Evolutionary conservation across 2,113 vertebrate species (phyloP), one percentile per base, ranked within the genome.

Genomic region (Malurus elegans): DNA sequence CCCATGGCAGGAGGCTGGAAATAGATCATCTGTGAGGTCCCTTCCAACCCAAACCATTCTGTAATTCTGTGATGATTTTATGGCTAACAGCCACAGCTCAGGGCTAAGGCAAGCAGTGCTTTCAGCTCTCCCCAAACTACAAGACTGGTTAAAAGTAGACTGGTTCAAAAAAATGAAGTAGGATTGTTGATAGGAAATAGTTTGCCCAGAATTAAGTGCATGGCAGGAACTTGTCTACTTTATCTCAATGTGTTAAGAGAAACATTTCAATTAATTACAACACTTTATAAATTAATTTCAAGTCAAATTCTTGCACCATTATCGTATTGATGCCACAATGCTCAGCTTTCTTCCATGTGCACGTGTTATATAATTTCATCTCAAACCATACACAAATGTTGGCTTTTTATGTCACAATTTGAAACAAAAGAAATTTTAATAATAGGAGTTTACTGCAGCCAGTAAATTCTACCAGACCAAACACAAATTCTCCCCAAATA

Each of bases 61-160:
- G 47, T 34, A 47, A 48, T 48, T 42, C 56, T 42, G 1, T 13
- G 12, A 34, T 28, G 64, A 31, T 36, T 76, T 54, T 70, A 18
- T 25, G 25, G 47, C 36, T 19, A 72, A 29, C 21, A 61, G 40
- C 15, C 48, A 29, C 18, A 62, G 61, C 54, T 40, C 2, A 2
- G 17, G 36, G 53, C 15, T 48, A n/a, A 62, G 61, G 50, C 57
- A 28, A 86, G 54, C 0, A 3, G 21, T 5, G 15, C 19, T 56
- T 13, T 14, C 26, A 42, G 23, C 9, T 57, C 45, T 3, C 25
- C 32, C 26, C 0, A 2, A 53, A 42, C 17, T 13, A 20, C 0
- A 0, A 66, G 38, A 38, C 38, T 38, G 38, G 38, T 38, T 38
- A 38, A 38, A 38, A 38, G 34, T 2, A 45, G 28, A 25, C 34